These are phyloP conservation scores for Alcedo atthis DNA, from an alignment of 2,797 vertebrate species.

Conservation along the genomic window DNA sequence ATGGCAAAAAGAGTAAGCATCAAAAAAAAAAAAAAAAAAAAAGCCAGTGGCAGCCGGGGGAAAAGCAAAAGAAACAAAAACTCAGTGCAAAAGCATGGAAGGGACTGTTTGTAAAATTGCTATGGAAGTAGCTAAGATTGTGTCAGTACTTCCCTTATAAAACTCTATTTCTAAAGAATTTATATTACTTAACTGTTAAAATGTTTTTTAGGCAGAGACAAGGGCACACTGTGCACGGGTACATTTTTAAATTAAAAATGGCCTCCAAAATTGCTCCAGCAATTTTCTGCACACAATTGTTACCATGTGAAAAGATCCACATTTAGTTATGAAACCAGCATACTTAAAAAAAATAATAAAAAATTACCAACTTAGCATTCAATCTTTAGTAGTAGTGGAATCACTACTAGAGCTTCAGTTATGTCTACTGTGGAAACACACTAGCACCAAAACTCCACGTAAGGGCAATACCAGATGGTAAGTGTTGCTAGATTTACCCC, in stretches of 20 bases:
- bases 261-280: constrained; percentile 48
- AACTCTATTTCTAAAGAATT: constrained; percentile 24
- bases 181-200: constrained; percentile 34
- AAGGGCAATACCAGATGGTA: not conserved
- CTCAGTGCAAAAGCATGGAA: not conserved
- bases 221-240: not conserved
- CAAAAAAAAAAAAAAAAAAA: not conserved
- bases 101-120: not conserved
- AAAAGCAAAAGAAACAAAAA: not conserved
- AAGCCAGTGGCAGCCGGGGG: not conserved
- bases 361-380: not conserved
- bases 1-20: not conserved
- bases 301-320: constrained; percentile 51
- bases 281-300: constrained; percentile 58
- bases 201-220: constrained; percentile 52
- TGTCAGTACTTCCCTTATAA: constrained; percentile 15
- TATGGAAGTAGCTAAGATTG: not conserved
- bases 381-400: not conserved
- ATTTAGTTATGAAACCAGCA: not conserved
- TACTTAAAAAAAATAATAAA: not conserved
- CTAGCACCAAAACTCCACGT: not conserved
- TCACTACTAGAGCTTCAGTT: not conserved
- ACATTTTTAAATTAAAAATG: constrained; percentile 54
- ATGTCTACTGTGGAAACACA: not conserved
- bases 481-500: not conserved